A percentile compares a stretch with the other conserved stretches of the same genome.
phyloP scores from a whole-genome alignment of 2,888 invertebrate species.

The Eugnorisma glareosa region DNA sequence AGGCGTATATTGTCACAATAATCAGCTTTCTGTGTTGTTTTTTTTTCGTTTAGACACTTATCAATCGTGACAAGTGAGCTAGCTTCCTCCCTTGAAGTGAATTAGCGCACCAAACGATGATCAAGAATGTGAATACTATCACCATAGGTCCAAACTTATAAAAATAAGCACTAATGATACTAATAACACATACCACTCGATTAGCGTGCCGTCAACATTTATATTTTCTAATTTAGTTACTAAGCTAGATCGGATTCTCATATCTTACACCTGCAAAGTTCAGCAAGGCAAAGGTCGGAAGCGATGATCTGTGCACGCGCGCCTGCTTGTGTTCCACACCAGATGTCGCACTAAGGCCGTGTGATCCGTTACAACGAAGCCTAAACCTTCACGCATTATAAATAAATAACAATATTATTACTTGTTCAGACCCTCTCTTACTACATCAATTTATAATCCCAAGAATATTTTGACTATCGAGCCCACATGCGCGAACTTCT shows the following conservation, averaged over 20 bases:
- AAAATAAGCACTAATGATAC: neutral
- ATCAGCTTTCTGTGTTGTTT: neutral
- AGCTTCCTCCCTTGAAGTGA: too few species aligned
- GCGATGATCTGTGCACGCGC: slow-evolving; percentile 77
- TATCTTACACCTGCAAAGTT: slow-evolving; percentile 70
- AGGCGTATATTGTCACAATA: neutral
- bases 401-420: slow-evolving; percentile 69
- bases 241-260: slow-evolving; percentile 39
- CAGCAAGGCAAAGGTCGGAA: slow-evolving; percentile 77
- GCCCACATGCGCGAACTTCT: slow-evolving; percentile 82
- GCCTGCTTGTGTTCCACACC: slow-evolving; percentile 58
- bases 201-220: slow-evolving; percentile 22
- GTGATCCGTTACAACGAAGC: slow-evolving; percentile 60
- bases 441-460: slow-evolving; percentile 73
- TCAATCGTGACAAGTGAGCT: neutral
- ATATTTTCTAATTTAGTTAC: slow-evolving; percentile 42
- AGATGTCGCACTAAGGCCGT: slow-evolving; percentile 67
- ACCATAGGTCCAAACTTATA: neutral
- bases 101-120: neutral
- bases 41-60: neutral
- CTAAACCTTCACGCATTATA: slow-evolving; percentile 69
- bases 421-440: slow-evolving; percentile 68
- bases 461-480: slow-evolving; percentile 72
- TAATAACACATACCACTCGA: neutral
- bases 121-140: neutral